Evolutionary conservation across 2,888 invertebrate genomes (phyloP).

Genomic region (Blera fallax): DNA sequence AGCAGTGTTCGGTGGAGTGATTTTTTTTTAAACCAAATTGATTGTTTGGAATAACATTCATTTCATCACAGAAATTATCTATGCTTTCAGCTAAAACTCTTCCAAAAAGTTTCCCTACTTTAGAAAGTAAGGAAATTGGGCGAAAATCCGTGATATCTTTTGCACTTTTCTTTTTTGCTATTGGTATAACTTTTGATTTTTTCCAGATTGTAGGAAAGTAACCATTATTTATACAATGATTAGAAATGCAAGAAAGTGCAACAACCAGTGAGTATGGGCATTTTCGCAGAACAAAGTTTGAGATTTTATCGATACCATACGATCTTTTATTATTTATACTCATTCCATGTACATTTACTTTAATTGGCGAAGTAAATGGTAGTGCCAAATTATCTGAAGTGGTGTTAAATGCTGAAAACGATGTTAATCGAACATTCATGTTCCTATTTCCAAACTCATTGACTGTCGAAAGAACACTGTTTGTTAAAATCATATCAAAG

Average conservation of each 20-base stretch:
- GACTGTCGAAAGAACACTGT: no score
- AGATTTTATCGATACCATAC: neutral
- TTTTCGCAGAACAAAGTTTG: neutral
- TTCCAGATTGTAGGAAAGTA: neutral
- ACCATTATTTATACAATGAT: neutral
- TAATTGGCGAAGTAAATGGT: neutral
- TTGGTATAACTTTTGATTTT: neutral
- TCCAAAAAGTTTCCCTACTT: neutral
- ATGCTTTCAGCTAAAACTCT: neutral
- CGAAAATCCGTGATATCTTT: neutral
- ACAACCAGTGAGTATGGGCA: neutral
- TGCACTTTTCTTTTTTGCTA: neutral
- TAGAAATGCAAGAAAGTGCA: neutral
- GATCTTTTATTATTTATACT: constrained; percentile 1
- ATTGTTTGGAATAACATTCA: no score
- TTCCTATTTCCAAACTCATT: neutral
- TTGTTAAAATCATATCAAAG: no score
- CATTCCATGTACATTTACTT: neutral
- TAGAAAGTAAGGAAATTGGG: neutral
- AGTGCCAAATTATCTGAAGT: neutral
- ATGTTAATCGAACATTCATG: neutral
- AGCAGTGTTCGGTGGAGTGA: neutral
- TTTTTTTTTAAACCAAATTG: neutral
- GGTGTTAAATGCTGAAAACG: neutral
- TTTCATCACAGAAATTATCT: neutral